Evolutionary conservation across 2,113 vertebrate genomes (phyloP).

Genomic region (Phycodurus eques): DNA sequence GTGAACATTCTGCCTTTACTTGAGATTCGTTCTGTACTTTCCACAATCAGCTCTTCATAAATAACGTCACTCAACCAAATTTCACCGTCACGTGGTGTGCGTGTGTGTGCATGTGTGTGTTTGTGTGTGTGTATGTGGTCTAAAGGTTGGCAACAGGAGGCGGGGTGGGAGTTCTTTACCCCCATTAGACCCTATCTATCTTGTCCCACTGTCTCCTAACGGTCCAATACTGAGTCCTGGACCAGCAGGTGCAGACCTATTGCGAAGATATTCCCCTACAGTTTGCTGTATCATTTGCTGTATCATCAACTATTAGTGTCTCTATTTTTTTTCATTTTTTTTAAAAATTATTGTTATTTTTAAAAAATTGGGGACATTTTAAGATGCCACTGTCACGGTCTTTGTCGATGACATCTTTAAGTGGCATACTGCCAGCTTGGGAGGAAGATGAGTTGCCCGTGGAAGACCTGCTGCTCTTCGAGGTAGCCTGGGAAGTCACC

Average conservation of each 20-base stretch:
- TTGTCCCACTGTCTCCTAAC: constrained; percentile 7
- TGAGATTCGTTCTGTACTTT: not conserved
- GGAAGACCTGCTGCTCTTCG: constrained; percentile 88
- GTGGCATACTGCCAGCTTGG: constrained; percentile 81
- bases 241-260: constrained; percentile 7
- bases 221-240: constrained; percentile 11
- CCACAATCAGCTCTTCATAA: constrained; percentile 11
- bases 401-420: constrained; percentile 87
- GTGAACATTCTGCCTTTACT: too few relatives aligned
- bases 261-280: not conserved
- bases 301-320: not conserved
- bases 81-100: constrained; percentile 21
- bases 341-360: not conserved
- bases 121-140: constrained; percentile 6
- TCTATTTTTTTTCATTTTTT: too few relatives aligned
- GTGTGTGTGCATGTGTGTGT: not conserved
- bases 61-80: constrained; percentile 3
- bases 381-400: constrained; percentile 86
- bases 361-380: not conserved
- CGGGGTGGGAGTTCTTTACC: constrained; percentile 10
- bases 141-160: constrained; percentile 19
- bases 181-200: constrained; percentile 2
- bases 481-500: constrained; percentile 93
- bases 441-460: constrained; percentile 84
- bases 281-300: not conserved